Conservation (phyloP, 2,888 invertebrate genomes). For the Platypus cylindrus region DNA sequence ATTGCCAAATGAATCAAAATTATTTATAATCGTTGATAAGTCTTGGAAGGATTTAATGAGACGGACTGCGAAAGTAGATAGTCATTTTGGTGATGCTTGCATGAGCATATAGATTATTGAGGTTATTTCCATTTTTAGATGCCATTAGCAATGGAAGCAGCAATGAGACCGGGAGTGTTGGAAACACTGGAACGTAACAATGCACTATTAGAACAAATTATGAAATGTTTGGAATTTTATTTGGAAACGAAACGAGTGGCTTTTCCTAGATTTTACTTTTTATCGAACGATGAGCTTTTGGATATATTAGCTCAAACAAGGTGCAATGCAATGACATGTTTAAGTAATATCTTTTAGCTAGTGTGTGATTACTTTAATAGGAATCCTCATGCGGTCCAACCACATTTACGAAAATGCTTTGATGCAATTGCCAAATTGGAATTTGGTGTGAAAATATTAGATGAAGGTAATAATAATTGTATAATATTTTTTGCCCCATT, state of each 20-base stretch:
- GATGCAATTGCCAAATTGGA: constrained; percentile 69
- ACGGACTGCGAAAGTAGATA: constrained; percentile 55
- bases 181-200: constrained; percentile 62
- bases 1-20: constrained; percentile 76
- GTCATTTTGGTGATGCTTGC: too few species aligned
- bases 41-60: constrained; percentile 84
- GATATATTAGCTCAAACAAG: constrained; percentile 72
- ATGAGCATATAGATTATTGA: background rate
- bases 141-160: constrained; percentile 69
- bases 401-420: constrained; percentile 81
- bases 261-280: constrained; percentile 80
- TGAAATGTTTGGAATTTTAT: constrained; percentile 82
- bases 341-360: constrained; percentile 1
- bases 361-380: constrained; percentile 28
- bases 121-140: constrained; percentile 37
- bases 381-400: constrained; percentile 81
- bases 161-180: constrained; percentile 56
- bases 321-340: constrained; percentile 5
- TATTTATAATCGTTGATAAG: constrained; percentile 78
- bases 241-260: constrained; percentile 78
- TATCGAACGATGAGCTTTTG: constrained; percentile 79
- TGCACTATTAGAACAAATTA: constrained; percentile 70
- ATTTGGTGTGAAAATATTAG: constrained; percentile 48
- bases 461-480: constrained; percentile 30
- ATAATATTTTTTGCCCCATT: constrained; percentile 5